Base-by-base conservation (phyloP, 2,888 invertebrate genomes). In the Limnephilus lunatus region DNA sequence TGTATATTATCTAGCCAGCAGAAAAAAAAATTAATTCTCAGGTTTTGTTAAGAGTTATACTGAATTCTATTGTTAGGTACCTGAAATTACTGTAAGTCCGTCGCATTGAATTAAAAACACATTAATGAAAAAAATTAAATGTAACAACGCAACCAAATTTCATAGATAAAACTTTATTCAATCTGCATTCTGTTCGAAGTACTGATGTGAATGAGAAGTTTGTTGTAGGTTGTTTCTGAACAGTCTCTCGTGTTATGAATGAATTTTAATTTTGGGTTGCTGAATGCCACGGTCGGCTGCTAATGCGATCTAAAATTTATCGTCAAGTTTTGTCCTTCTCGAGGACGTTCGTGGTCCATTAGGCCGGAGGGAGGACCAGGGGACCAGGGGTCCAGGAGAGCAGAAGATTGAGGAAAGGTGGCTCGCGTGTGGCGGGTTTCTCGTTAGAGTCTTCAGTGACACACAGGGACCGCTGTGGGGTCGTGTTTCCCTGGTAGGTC, bases 371-470 rank as follows among this genome's bases (percentile, higher is more conserved):
- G 39, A 2, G 68, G 25, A 68, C 14, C 35, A 15, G 80, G 53
- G 32, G 32, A 12, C 31, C 12, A 30, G 83, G 25, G 68, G 48
- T n/a, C 35, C 31, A 68, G 68, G 53, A 85, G 19, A 48, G 92
- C 44, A 53, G 53, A 39, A 25, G 68, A 25, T 2, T 68, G 85
- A 89, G 81, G 44, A 89, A 82, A 44, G 44, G 44, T 68, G 89
- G 68, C 68, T 92, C 91, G 92, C 92, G 92, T 92, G 92, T 89
- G 81, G 90, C n/a, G 81, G 35, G 85, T 90, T 85, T n/a, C 68
- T 68, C 68, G 68, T 68, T 68, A 39, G 89, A 53, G 91, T 92
- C 90, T 92, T 91, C 87, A 88, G 91, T 92, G 91, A 92, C 92
- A 92, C 92, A 91, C 81, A 88, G 91, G 91, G 35, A 83, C 92